Conservation (phyloP, 2,797 vertebrate genomes). For the Microhierax caerulescens region DNA sequence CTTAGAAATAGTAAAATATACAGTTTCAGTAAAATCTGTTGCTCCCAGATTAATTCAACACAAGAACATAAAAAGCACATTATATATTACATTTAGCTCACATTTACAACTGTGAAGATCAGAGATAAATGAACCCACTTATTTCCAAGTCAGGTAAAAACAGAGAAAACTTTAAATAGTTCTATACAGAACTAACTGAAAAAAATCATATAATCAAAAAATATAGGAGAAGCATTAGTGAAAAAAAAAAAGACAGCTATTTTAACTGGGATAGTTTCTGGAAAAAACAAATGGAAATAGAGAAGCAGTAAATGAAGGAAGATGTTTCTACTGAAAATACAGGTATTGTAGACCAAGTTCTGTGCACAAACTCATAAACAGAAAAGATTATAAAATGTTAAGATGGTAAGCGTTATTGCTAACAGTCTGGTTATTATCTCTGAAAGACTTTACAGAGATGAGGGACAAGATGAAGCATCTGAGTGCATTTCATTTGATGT, state of each 20-base stretch:
- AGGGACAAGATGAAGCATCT: neutral
- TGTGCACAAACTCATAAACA: neutral
- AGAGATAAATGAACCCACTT: neutral
- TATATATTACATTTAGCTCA: neutral
- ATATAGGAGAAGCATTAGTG: neutral
- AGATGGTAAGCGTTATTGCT: neutral
- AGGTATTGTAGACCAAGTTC: neutral
- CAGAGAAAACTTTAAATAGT: neutral
- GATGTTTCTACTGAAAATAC: neutral
- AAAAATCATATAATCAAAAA: neutral
- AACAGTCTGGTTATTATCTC: neutral
- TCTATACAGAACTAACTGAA: neutral
- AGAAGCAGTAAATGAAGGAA: neutral
- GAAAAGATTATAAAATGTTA: neutral
- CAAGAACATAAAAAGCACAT: neutral
- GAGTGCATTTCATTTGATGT: neutral
- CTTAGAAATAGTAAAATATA: neutral
- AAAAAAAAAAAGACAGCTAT: neutral
- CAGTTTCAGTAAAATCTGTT: neutral
- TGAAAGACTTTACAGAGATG: neutral
- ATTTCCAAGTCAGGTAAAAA: neutral
- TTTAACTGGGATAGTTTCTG: neutral
- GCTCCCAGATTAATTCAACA: neutral
- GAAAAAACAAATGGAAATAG: neutral
- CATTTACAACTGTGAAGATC: neutral